Evolutionary conservation across 2,797 vertebrate species (phyloP), one percentile per base, ranked within the genome.

Genomic region (Erithacus rubecula): DNA sequence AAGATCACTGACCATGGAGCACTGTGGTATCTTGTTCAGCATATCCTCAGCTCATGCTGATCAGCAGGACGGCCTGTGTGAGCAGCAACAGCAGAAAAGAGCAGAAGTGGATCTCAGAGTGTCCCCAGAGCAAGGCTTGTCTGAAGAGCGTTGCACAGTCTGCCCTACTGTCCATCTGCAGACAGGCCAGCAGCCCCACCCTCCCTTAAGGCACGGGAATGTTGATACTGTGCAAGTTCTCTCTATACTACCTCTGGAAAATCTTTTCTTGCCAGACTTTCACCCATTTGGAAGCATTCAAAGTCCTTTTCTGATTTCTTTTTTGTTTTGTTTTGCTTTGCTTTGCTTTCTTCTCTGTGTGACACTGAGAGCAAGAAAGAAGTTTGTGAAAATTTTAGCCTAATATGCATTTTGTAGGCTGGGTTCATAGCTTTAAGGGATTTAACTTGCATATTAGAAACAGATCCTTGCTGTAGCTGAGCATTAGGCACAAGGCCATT

Each of bases 21-120:
- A 49, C 13, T 21, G 7, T 0, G 0, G 2, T 34, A n/a, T 52
- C 29, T 65, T 18, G 27, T 23, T 56, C 10, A 19, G 19, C 13
- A 11, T 0, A 1, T 27, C 32, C 18, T 68, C n/a, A 58, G 17
- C 27, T 89, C 16, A 37, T 39, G 11, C 7, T 51, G 53, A 67
- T 62, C 22, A 2, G 29, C 37, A 76, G 27, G 18, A 16, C 22
- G 12, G 22, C 3, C 8, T 41, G 17, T 5, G 21, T 37, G 21
- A 63, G 24, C 1, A 4, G 15, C 3, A 24, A 9, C 1, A 53
- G 46, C 22, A 49, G 43, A 68, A 46, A 27, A 71, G 11, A 13
- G 12, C 29, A 52, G 24, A 18, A 79, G 26, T 36, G 18, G 18
- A 24, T 46, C 22, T 80, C 41, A 46, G 27, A 18, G 19, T 15